Conservation (phyloP, 2,888 invertebrate genomes). For the Conomelus anceps region DNA sequence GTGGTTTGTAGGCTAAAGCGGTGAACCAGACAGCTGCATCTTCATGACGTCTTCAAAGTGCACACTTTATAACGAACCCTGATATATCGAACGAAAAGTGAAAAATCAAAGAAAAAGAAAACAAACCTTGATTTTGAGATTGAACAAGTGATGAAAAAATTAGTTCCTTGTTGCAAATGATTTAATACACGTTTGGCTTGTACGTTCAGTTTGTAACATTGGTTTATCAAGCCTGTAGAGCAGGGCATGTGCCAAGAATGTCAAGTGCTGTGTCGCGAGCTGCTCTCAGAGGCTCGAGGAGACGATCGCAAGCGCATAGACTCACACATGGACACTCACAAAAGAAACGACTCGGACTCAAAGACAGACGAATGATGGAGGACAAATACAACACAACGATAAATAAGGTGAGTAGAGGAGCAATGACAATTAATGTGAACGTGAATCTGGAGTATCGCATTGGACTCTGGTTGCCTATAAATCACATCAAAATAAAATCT, state of each 20-base stretch:
- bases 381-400: not conserved
- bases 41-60: not conserved
- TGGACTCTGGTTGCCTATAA: not conserved
- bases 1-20: not conserved
- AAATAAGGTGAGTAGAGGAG: not conserved
- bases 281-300: not conserved
- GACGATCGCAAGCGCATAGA: not conserved
- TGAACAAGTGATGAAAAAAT: not conserved
- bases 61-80: not conserved
- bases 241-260: not conserved
- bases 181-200: not conserved
- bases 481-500: too few species aligned
- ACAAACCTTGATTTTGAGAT: too few species aligned
- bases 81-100: not conserved
- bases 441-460: not conserved
- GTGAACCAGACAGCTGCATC: not conserved
- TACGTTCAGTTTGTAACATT: too few species aligned
- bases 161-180: not conserved
- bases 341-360: not conserved
- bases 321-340: not conserved
- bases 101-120: not conserved
- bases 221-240: not conserved
- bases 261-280: not conserved
- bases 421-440: not conserved
- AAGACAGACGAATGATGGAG: not conserved